These are phyloP conservation scores for Merluccius polli DNA, from an alignment of 2,797 vertebrate species.

Conservation along the genomic window DNA sequence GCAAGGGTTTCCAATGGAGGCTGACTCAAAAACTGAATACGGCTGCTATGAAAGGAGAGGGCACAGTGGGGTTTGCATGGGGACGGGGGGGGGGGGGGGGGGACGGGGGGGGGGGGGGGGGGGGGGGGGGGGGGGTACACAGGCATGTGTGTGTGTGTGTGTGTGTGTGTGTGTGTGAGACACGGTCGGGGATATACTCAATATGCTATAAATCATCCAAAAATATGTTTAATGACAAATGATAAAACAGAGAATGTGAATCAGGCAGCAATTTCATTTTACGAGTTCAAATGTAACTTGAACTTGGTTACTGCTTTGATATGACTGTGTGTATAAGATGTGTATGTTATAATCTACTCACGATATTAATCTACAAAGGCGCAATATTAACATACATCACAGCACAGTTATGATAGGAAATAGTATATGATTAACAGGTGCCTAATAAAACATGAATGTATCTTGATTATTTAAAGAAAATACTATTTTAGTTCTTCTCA, in stretches of 20 bases:
- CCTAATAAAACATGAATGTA: neutral
- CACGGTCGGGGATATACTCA: neutral
- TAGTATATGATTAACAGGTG: neutral
- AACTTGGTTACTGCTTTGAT: neutral
- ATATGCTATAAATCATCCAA: conserved; percentile 3
- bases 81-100: neutral
- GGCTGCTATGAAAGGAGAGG: conserved; percentile 58
- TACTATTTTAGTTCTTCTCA: neutral
- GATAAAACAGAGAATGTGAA: neutral
- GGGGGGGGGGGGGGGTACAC: conserved; percentile 24
- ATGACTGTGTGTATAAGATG: neutral
- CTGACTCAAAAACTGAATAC: conserved; percentile 60
- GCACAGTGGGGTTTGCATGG: conserved; percentile 41
- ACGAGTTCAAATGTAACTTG: conserved; percentile 6
- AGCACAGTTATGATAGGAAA: neutral
- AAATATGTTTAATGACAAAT: neutral
- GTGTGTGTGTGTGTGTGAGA: neutral
- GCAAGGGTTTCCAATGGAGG: conserved; percentile 52
- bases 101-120: conserved; percentile 15
- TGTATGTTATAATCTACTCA: neutral
- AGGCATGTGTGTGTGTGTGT: conserved; percentile 16
- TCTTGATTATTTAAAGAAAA: neutral
- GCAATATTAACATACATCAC: neutral
- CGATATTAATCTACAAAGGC: neutral
- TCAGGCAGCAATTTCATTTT: neutral